Conservation (phyloP, 2,113 vertebrate genomes). For the Phyllostomus hastatus region DNA sequence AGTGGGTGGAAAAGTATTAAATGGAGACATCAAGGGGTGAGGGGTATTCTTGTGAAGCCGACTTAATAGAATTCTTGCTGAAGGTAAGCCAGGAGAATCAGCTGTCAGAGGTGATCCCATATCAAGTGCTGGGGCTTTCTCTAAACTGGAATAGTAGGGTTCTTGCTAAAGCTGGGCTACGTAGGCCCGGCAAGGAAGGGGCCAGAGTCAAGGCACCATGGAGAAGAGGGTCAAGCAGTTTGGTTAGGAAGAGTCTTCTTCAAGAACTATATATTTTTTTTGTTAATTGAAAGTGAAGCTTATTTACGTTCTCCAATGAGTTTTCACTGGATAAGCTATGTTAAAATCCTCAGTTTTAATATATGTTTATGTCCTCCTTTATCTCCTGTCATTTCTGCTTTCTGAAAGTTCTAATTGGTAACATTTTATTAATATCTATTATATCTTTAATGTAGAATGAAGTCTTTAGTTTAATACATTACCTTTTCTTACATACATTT, state of each 20-base stretch:
- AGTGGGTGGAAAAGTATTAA: not conserved
- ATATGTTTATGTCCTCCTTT: not conserved
- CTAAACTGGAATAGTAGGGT: not conserved
- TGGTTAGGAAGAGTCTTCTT: not conserved
- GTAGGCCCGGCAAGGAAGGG: not conserved
- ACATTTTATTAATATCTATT: not conserved
- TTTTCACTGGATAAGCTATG: not conserved
- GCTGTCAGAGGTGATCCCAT: not conserved
- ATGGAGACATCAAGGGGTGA: not conserved
- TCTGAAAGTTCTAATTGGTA: not conserved
- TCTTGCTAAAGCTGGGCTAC: not conserved
- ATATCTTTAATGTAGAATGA: not conserved
- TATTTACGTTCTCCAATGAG: not conserved
- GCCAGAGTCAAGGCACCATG: not conserved
- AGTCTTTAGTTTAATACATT: not conserved
- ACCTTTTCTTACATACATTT: not conserved
- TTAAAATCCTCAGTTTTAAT: not conserved
- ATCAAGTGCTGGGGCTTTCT: not conserved
- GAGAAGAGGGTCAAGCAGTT: not conserved
- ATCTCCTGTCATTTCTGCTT: not conserved
- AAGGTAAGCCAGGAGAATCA: not conserved
- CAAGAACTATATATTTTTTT: not conserved
- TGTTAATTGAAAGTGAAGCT: not conserved
- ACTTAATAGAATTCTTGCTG: not conserved
- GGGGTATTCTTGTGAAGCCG: not conserved